A percentile compares a stretch with the other conserved stretches of the same genome.
Evolutionary conservation across 2,113 vertebrate genomes (phyloP).

Genomic region (Tinamus guttatus): DNA sequence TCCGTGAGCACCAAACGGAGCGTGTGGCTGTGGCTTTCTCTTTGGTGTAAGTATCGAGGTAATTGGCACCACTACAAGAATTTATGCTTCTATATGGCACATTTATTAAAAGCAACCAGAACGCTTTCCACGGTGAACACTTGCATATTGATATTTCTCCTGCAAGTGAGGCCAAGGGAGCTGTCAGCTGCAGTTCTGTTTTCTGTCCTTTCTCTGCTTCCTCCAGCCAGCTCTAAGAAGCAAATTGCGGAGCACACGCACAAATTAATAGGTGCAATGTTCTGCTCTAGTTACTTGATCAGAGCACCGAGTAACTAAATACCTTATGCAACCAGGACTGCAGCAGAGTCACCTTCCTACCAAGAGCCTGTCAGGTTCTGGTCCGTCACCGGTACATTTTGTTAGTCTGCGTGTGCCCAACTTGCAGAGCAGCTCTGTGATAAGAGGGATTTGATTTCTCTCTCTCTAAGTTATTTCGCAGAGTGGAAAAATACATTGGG

Average conservation of each 20-base stretch:
- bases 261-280: neutral
- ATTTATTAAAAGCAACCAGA: neutral
- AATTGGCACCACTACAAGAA: neutral
- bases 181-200: neutral
- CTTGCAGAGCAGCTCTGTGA: neutral
- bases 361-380: neutral
- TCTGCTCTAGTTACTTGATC: neutral
- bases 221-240: neutral
- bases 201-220: neutral
- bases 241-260: fast-evolving
- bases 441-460: neutral
- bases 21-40: neutral
- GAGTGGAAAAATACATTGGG: neutral
- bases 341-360: neutral
- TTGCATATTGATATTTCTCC: neutral
- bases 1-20: neutral
- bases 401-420: fast-evolving
- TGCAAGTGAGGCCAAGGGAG: neutral
- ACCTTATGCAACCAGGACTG: fast-evolving
- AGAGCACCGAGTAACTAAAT: neutral
- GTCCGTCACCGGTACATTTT: fast-evolving
- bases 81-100: neutral
- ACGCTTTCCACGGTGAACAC: fast-evolving
- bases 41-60: neutral
- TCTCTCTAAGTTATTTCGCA: neutral